Evolutionary conservation across 2,888 invertebrate genomes (phyloP), one percentile per base, ranked within the genome.

Genomic region (Brenthis daphne): DNA sequence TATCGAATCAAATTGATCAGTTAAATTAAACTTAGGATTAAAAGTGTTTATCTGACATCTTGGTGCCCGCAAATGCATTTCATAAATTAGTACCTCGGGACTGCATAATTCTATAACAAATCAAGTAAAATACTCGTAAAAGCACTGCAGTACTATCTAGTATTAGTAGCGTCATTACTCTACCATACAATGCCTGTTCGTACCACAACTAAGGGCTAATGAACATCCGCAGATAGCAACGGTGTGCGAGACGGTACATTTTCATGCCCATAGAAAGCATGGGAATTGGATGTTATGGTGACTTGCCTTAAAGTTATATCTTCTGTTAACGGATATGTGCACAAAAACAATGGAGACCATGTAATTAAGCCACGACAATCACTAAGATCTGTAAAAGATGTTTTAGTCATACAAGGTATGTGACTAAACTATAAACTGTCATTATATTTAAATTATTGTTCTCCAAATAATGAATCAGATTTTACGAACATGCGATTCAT

Each of bases 211-310:
- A 61, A 61, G 50, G 67, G 55, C 67, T 67, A 67, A 67, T 67
- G 67, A 67, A 61, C 67, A 67, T 67, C 67, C 67, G 67, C 50
- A 56, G 54, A 67, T 67, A 61, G 67, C 51, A 50, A 61, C 61
- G 67, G 12, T 55, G 47, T 50, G 37, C 37, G 11, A 43, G 37
- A 50, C 60, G 48, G 37, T 51, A 50, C 56, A 67, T 67, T 67
- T 50, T 37, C 50, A 56, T 61, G 50, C 12, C 56, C 61, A 61
- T 67, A 67, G 54, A 67, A 51, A 50, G 56, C 55, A 56, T 67
- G 56, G 55, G 61, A 56, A 56, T 56, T 55, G 16, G 20, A 63
- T 6, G 37, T 14, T 63, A 53, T 53, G 53, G 37, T 53, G 50
- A 58, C 58, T 29, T 50, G 58, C 24, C 14, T 48, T 48, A 29